Percentiles rank a stretch among this genome's conserved stretches.
Evolutionary conservation across 2,113 vertebrate genomes (phyloP).

Genomic region (Bos javanicus): DNA sequence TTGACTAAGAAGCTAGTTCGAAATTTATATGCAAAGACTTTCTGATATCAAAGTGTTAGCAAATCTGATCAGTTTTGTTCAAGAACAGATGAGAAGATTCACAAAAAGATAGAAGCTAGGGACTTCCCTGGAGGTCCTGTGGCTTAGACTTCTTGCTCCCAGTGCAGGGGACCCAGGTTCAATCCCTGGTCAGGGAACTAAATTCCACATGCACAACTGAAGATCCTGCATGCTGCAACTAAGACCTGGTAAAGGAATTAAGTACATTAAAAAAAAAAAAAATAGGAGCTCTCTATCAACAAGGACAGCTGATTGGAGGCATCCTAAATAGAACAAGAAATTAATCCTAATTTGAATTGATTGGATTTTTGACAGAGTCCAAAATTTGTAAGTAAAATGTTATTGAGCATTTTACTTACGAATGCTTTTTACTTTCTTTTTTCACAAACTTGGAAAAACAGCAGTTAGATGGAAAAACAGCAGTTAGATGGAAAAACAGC

Average conservation of each 20-base stretch:
- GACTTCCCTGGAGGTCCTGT: neutral
- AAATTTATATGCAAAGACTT: neutral
- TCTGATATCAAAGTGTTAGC: neutral
- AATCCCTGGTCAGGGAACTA: neutral
- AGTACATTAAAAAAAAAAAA: neutral
- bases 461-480: neutral
- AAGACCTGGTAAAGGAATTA: neutral
- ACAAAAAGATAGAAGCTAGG: neutral
- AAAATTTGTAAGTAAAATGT: neutral
- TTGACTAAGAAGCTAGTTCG: neutral
- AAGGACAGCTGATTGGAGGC: neutral
- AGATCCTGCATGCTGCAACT: neutral
- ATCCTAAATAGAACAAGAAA: neutral
- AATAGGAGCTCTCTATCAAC: neutral
- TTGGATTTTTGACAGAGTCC: neutral
- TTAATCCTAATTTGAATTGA: neutral
- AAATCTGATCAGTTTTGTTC: neutral
- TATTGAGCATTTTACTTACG: neutral
- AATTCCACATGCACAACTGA: neutral
- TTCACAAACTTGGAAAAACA: neutral
- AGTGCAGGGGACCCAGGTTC: neutral
- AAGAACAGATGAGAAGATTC: neutral
- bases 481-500: neutral
- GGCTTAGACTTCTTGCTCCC: neutral
- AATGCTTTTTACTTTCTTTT: neutral